Base-by-base conservation (phyloP, 2,797 vertebrate species). In the Esox lucius region DNA sequence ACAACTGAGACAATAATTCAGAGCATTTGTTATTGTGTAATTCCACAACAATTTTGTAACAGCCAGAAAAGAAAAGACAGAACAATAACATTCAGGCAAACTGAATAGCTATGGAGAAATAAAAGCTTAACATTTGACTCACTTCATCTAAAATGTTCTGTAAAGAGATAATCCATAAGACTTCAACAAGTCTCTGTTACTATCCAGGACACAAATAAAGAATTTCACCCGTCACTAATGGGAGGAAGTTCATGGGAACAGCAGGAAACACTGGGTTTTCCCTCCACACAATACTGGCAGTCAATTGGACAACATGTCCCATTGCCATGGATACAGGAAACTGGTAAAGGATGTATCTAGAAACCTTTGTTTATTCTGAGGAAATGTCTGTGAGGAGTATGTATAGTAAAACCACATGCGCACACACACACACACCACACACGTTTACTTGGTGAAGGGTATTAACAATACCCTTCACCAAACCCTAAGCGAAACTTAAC, bases 271-370 rank as follows among this genome's bases (percentile, higher is more conserved):
- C 70, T 53, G 71, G 77, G 84, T 85, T 93, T 93, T 90, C 90
- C 77, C 5, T 68, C 19, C 19, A 80, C 73, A 80, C 75, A 84
- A 65, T 67, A 24, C 78, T 56, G 71, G 49, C 49, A 74, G 35
- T 66, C 83, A 88, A 93, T 91, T 93, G 89, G 89, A 84, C 84
- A 78, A 79, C 65, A 81, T 78, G 87, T 86, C 86, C 83, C 81
- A 84, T 92, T n/a, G 0, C 90, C 87, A 92, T 91, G 88, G 91
- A 89, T 90, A 93, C 91, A 94, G 93, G 93, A 94, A 93, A 87
- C 86, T 72, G 78, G 83, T 85, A 87, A 84, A 90, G 91, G 84
- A 89, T 84, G 81, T 88, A 19, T 7, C 31, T 70, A 56, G 65
- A 35, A 73, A 74, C 11, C 39, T 70, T 51, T 71, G 65, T 68